Conservation (phyloP, 2,797 vertebrate species). For the Phrynocephalus forsythii region DNA sequence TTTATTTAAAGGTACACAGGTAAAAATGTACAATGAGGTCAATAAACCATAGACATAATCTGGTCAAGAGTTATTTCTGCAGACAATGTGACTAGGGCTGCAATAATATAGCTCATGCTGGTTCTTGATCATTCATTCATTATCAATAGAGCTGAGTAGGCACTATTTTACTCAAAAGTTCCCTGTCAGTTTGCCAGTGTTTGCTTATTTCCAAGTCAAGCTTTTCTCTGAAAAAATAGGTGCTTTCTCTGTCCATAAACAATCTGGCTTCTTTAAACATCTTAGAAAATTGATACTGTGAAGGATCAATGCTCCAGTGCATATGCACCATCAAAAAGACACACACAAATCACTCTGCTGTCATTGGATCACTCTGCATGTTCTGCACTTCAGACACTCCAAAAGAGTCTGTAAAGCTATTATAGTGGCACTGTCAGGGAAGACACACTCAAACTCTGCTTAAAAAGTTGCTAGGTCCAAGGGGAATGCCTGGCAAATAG, state of each 20-base stretch:
- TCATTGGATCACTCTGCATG: background rate
- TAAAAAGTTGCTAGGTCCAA: background rate
- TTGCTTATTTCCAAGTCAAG: background rate
- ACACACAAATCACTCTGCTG: background rate
- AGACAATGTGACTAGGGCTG: background rate
- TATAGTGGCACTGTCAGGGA: background rate
- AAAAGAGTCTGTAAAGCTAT: background rate
- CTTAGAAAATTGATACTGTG: background rate
- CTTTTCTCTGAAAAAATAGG: background rate
- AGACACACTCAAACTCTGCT: constrained; percentile 3
- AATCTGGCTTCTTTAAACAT: background rate
- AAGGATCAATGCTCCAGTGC: background rate
- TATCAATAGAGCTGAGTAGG: background rate
- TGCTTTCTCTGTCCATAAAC: background rate
- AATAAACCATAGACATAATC: no score
- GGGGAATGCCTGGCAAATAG: background rate
- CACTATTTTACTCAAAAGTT: background rate
- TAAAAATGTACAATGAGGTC: no score
- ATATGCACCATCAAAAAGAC: background rate
- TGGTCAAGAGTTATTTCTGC: background rate
- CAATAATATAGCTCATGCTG: constrained; percentile 2
- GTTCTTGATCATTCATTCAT: background rate
- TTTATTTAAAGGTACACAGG: no score
- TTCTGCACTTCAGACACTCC: background rate
- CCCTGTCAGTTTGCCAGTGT: background rate